Base-by-base conservation (phyloP, 2,888 invertebrate species). In the Rotaria magnacalcarata region DNA sequence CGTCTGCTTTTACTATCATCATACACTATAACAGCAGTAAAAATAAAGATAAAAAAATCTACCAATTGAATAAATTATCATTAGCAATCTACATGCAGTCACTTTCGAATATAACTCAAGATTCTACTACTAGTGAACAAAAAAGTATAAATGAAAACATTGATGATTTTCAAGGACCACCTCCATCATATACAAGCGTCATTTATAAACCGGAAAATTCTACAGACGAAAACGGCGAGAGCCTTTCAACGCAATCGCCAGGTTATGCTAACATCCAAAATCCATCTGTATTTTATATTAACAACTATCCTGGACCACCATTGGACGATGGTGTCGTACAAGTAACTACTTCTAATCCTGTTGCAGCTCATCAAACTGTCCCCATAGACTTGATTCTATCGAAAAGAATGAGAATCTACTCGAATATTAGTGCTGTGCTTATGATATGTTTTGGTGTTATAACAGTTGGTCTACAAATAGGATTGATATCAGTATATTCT, bases 171-270 rank as follows among this genome's bases (percentile, higher is more conserved):
- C 80, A 80, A 80, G 11, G 11, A 5, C 80, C 80, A 47, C 80
- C 80, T 11, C 80, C 80, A 47, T 47, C 80, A 80, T 80, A 80
- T 80, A 47, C 47, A n/a, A 80, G 80, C n/a, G 47, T 47, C 24
- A n/a, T 80, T 43, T 14, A 80, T 47, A 80, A 80, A 80, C n/a
- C 47, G n/a, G 47, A 80, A 24, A n/a, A 80, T n/a, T 14, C 8
- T 24, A 10, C 43, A 24, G 24, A 6, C 11, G 4, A 14, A 21
- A 24, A 47, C 8, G 7, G 14, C 24, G 3, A 43, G 1, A 6
- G 47, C 47, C n/a, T 21, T 10, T 19, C 21, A 2, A 16, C 67
- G 16, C n/a, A 21, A 34, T 47, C 80, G n/a, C 80, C 80, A 80
- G 11, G 11, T 80, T 80, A 80, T 80, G 2, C 14, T 0, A 47